phyloP scores from a whole-genome alignment of 2,888 invertebrate genomes.

The Notocelia uddmanniana region DNA sequence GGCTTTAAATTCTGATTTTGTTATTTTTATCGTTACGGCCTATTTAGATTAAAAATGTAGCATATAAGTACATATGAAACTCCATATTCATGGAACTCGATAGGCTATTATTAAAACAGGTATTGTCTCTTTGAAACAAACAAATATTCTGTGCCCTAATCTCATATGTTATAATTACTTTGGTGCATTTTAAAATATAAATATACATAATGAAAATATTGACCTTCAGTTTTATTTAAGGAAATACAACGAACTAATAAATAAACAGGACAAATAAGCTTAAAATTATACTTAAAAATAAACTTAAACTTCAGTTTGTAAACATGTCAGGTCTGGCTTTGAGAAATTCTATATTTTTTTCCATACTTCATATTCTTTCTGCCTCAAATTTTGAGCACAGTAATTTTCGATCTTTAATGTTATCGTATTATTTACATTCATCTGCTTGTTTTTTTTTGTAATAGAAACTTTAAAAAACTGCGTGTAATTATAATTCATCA shows the following conservation, averaged over 20 bases:
- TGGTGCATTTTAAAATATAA: too few relatives aligned
- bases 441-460: not conserved
- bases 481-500: not conserved
- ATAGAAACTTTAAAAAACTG: too few relatives aligned
- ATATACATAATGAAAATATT: too few relatives aligned
- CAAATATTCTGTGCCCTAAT: not conserved
- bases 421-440: not conserved
- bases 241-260: too few relatives aligned
- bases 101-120: not conserved
- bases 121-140: not conserved
- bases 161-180: not conserved
- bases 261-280: too few relatives aligned
- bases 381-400: not conserved
- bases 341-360: not conserved
- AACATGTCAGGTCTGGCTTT: not conserved
- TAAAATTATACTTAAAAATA: too few relatives aligned
- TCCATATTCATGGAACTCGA: not conserved
- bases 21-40: not conserved
- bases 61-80: not conserved
- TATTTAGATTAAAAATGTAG: not conserved
- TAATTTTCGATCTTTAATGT: too few relatives aligned
- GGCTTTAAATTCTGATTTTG: constrained; percentile 22
- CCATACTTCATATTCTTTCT: not conserved
- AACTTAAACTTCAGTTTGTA: not conserved
- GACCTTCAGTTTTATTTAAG: too few relatives aligned